A percentile compares a stretch with the other conserved stretches of the same genome.
phyloP scores from a whole-genome alignment of 1,140 invertebrate species.

The Cyclargus thomasi region DNA sequence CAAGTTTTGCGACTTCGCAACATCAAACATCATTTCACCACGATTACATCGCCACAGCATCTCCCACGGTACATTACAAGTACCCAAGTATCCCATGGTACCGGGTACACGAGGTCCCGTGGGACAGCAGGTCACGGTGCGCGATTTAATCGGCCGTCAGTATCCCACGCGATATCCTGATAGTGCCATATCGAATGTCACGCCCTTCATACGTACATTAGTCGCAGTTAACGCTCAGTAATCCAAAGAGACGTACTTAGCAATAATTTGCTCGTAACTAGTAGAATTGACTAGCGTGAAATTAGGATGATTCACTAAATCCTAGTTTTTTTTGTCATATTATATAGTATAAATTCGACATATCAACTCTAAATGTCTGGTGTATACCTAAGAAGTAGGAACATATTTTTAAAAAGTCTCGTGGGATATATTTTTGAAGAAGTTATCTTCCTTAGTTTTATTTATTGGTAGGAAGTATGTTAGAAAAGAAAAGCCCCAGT shows the following conservation, averaged over 20 bases:
- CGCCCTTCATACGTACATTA: conserved; percentile 43
- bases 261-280: background rate
- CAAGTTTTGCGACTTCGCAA: too few relatives aligned
- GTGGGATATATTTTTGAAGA: too few relatives aligned
- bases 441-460: too few relatives aligned
- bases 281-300: background rate
- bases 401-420: too few relatives aligned
- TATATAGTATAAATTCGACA: too few relatives aligned
- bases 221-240: conserved; percentile 21
- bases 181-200: conserved; percentile 57
- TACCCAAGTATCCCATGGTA: conserved; percentile 27
- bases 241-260: background rate
- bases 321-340: background rate
- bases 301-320: background rate
- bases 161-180: conserved; percentile 48
- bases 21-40: background rate
- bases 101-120: conserved; percentile 34
- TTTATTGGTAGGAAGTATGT: too few relatives aligned
- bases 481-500: too few relatives aligned
- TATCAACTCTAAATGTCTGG: too few relatives aligned
- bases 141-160: conserved; percentile 39
- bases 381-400: too few relatives aligned
- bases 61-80: conserved; percentile 25
- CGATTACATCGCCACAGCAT: too few relatives aligned
- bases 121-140: conserved; percentile 52